Evolutionary conservation across 2,113 vertebrate species (phyloP).

Genomic region (Scomber japonicus): DNA sequence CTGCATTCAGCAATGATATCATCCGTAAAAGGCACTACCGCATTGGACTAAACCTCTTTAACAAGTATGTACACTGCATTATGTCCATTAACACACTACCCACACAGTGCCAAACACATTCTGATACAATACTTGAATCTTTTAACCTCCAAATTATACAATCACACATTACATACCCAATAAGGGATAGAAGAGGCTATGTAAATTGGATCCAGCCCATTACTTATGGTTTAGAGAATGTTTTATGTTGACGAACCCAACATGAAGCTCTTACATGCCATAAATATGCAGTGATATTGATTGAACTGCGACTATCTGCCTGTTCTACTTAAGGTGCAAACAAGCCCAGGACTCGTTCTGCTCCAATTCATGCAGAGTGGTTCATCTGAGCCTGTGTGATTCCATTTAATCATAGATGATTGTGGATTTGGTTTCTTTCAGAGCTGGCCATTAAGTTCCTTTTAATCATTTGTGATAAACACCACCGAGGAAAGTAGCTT

Average conservation of each 20-base stretch:
- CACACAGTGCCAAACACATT: background rate
- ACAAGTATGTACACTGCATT: constrained; percentile 91
- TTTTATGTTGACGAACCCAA: background rate
- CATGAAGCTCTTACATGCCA: background rate
- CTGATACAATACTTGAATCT: background rate
- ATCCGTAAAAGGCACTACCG: constrained; percentile 97
- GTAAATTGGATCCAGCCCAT: constrained; percentile 5
- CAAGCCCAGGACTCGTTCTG: constrained; percentile 18
- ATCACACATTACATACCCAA: background rate
- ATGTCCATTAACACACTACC: background rate
- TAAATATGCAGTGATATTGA: constrained; percentile 15
- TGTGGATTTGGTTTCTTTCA: constrained; percentile 66
- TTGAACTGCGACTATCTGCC: constrained; percentile 1
- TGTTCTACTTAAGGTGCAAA: constrained; percentile 27
- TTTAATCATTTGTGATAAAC: constrained; percentile 70
- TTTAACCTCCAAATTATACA: background rate
- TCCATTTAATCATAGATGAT: constrained; percentile 68
- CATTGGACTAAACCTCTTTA: constrained; percentile 98
- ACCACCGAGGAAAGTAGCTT: background rate
- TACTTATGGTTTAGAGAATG: background rate
- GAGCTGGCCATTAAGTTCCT: constrained; percentile 49
- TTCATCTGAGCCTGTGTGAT: constrained; percentile 17
- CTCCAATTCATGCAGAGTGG: constrained; percentile 4
- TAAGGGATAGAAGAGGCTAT: constrained; percentile 4
- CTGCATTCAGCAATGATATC: constrained; percentile 96